Percentiles rank a stretch among this genome's conserved stretches.
Evolutionary conservation across 1,140 invertebrate species (phyloP).

Genomic region (Dinothrombium tinctorium): DNA sequence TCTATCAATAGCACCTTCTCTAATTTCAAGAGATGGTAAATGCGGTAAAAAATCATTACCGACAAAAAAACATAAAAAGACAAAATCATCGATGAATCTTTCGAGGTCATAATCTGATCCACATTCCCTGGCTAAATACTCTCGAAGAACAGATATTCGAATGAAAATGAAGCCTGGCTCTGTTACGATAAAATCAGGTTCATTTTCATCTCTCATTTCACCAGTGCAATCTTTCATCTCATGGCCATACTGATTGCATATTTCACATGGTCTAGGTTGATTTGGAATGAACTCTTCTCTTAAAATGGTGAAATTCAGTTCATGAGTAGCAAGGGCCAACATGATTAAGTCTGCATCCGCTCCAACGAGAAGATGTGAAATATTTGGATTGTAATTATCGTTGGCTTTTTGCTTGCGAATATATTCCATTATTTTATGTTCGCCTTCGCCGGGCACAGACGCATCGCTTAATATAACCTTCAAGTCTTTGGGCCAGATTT

Average conservation of each 20-base stretch:
- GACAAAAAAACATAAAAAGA: constrained; percentile 99
- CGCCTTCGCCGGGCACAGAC: constrained; percentile 91
- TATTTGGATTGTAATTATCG: constrained; percentile 91
- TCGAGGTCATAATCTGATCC: constrained; percentile 25
- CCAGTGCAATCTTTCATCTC: constrained; percentile 82
- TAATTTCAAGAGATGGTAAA: constrained; percentile 88
- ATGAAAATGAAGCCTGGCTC: constrained; percentile 72
- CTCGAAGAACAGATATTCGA: constrained; percentile 66
- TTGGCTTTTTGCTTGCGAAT: constrained; percentile 85
- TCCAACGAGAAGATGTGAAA: constrained; percentile 87
- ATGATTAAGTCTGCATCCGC: constrained; percentile 39
- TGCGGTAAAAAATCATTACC: constrained; percentile 99
- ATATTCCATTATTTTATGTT: constrained; percentile 97
- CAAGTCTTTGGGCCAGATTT: constrained; percentile 10
- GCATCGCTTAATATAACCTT: constrained; percentile 77
- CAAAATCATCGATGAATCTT: constrained; percentile 88
- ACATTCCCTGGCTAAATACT: constrained; percentile 55
- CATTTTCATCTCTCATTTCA: constrained; percentile 1
- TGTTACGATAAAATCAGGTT: constrained; percentile 15
- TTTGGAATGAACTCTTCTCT: constrained; percentile 97
- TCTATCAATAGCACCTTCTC: constrained; percentile 89
- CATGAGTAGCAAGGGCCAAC: constrained; percentile 89
- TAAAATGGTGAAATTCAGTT: constrained; percentile 93
- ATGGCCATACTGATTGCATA: constrained; percentile 87
- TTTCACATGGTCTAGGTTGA: constrained; percentile 78